Conservation (phyloP, 2,797 vertebrate species). For the Pachyuromys duprasi region DNA sequence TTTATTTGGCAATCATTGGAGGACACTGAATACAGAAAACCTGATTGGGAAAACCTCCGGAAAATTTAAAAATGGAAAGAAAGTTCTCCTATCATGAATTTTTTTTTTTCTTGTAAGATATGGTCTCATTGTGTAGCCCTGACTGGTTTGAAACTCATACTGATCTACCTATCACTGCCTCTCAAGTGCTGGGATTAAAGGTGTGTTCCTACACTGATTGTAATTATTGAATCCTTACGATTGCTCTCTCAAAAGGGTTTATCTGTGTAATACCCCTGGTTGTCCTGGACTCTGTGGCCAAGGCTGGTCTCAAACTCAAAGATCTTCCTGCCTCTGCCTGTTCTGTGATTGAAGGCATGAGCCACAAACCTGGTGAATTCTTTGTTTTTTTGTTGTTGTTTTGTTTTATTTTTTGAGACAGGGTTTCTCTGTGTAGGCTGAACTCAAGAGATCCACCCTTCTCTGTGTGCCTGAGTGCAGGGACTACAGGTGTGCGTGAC, state of each 20-base stretch:
- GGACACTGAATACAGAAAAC: background rate
- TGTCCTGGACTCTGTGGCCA: too few relatives aligned
- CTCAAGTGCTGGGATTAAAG: background rate
- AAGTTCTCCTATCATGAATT: background rate
- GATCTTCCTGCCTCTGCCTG: too few relatives aligned
- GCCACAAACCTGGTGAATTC: too few relatives aligned
- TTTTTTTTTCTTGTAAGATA: background rate
- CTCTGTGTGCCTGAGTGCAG: too few relatives aligned
- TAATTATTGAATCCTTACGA: background rate
- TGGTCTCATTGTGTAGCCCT: background rate
- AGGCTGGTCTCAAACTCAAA: too few relatives aligned
- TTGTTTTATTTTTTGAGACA: too few relatives aligned
- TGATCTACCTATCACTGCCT: background rate
- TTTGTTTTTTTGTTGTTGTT: too few relatives aligned
- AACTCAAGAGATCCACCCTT: too few relatives aligned
- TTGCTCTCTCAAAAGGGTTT: background rate
- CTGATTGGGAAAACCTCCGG: background rate
- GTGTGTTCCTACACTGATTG: background rate
- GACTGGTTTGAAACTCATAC: background rate
- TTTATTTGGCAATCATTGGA: background rate
- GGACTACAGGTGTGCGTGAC: too few relatives aligned
- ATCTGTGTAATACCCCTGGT: too few relatives aligned
- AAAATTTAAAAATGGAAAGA: constrained; percentile 10
- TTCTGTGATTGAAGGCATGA: too few relatives aligned
- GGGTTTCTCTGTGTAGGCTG: too few relatives aligned